Evolutionary conservation across 2,113 vertebrate genomes (phyloP), one percentile per base, ranked within the genome.

Genomic region (Andinoacara biseriatus): DNA sequence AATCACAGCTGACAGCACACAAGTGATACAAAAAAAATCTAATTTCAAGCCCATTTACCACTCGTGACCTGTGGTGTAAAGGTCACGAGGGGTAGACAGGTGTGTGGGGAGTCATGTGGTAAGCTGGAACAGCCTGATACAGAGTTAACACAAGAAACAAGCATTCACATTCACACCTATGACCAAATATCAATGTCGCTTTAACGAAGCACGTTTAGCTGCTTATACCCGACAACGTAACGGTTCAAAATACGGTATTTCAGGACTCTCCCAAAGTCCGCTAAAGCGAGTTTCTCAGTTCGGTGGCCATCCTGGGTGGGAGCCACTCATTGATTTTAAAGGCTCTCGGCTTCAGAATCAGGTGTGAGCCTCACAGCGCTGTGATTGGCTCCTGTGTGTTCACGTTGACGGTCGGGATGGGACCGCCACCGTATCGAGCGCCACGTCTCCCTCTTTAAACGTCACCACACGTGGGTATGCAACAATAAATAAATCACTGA

Each of bases 321-420:
- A 43, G 10, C n/a, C 22, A 67, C 22, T 26, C 7, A 0, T 43
- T 67, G 46, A 46, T 46, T 67, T 67, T 17, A 26, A 40, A 9
- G 5, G 43, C 14, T 46, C 38, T 49, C 18, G 46, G 24, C 24
- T 69, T 49, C 65, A 13, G 10, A 52, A 69, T 20, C 5, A 49
- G 1, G 9, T 5, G 3, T 49, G 15, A 69, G 11, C 40, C 3
- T 69, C 46, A 5, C 2, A 67, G 40, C 24, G 6, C 14, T 17
- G 14, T 49, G 9, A 69, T 1, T 46, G 38, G 38, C 43, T 46
- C 14, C 26, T 46, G 8, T 10, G 62, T 14, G n/a, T n/a, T 24
- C 2, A 0, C 26, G 2, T 46, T 69, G 5, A 29, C 40, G 8
- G 0, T 0, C 43, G 46, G 40, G 26, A 9, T 29, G 5, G 24